Evolutionary conservation across 2,888 invertebrate species (phyloP), one percentile per base, ranked within the genome.

Genomic region (Opisthograptis luteolata): DNA sequence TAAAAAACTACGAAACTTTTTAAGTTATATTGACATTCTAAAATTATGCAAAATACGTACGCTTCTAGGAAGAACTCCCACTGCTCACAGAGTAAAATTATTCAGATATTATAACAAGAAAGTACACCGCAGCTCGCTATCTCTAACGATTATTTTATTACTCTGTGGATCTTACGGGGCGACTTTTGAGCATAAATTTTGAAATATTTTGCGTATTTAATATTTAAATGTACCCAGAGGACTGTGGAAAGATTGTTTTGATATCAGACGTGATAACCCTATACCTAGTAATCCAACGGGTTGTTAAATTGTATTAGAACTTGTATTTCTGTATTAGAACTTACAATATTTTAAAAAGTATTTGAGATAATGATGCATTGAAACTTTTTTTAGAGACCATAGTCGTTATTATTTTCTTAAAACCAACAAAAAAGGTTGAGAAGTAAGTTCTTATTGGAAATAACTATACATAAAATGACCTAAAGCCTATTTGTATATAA

Each of bases 91-190:
- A 39, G 37, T 46, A 55, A 60, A 58, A 61, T 57, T 59, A 60
- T 59, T 61, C 56, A 52, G 48, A 55, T 49, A 58, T 57, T 51
- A 49, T 37, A 56, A 39, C 45, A 47, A 58, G 48, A 41, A 46
- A 45, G 43, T 48, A 57, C 54, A 53, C 1, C 34, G 52, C 41
- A 25, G 55, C 50, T 30, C 51, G 56, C 46, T 70, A 73, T 74
- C 68, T 70, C 57, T 70, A 73, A 76, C 70, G 69, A 56, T 68
- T 71, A 67, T 74, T 71, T 73, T 63, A 74, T 72, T 64, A 66
- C 63, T 65, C 66, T 52, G 57, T 57, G 51, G 47, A 55, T 51
- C 55, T 44, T 24, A 35, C 37, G 55, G 44, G 40, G 37, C 36
- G 60, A 62, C 57, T 63, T 65, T 47, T 49, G 44, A 57, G 48